phyloP scores from a whole-genome alignment of 1,140 invertebrate genomes.

The Listronotus oregonensis region DNA sequence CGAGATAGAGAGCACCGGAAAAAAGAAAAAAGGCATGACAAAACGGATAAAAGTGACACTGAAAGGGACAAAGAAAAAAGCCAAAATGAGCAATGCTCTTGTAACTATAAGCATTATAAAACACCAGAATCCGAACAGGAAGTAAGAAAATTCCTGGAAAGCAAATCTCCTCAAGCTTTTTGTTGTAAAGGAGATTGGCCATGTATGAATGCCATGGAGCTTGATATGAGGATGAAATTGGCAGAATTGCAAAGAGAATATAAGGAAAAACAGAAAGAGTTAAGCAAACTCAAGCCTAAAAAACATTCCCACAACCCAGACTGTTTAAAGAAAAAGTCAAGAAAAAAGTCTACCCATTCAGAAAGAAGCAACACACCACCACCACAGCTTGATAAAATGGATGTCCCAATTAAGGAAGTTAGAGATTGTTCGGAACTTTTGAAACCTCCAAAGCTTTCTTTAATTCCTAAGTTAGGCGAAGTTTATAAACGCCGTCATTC shows the following conservation, averaged over 20 bases:
- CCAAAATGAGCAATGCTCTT: constrained; percentile 32
- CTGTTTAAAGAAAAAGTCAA: constrained; percentile 53
- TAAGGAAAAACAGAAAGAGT: constrained; percentile 80
- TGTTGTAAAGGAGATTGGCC: constrained; percentile 59
- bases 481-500: constrained; percentile 30
- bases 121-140: constrained; percentile 58
- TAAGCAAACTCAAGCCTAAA: constrained; percentile 70
- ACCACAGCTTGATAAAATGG: constrained; percentile 54
- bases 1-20: constrained; percentile 39
- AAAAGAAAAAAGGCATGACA: constrained; percentile 21
- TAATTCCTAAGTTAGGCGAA: constrained; percentile 29
- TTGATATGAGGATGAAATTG: constrained; percentile 77
- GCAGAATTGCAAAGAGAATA: constrained; percentile 82
- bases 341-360: constrained; percentile 52
- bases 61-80: constrained; percentile 14
- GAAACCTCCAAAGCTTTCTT: constrained; percentile 54
- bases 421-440: constrained; percentile 46
- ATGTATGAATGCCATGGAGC: constrained; percentile 74
- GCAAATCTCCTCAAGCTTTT: constrained; percentile 47
- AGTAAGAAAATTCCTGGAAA: constrained; percentile 57
- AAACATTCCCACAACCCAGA: constrained; percentile 54
- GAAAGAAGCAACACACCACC: constrained; percentile 50
- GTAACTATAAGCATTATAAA: constrained; percentile 53
- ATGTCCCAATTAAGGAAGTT: constrained; percentile 38
- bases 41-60: constrained; percentile 22